Conservation (phyloP, 2,113 vertebrate genomes). For the Cervus canadensis region DNA sequence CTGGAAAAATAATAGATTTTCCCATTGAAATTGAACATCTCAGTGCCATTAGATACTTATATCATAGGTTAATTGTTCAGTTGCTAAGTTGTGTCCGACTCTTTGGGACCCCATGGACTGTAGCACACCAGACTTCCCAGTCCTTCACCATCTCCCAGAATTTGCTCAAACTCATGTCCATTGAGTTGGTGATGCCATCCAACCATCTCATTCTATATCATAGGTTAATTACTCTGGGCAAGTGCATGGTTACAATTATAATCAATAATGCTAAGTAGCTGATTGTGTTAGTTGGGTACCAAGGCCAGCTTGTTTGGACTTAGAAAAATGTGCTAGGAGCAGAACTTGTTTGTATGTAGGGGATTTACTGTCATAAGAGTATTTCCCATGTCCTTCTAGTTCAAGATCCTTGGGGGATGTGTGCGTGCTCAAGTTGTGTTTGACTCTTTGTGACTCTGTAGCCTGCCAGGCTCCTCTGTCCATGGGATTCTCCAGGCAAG, state of each 20-base stretch:
- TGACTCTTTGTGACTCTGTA: neutral
- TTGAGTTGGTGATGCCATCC: neutral
- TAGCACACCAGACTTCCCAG: neutral
- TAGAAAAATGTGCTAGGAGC: neutral
- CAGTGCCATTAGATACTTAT: neutral
- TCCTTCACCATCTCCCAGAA: neutral
- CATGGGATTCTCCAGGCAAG: neutral
- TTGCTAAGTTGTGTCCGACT: neutral
- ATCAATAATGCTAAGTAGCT: neutral
- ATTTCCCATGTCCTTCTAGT: neutral
- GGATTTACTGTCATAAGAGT: neutral
- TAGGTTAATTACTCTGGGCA: neutral
- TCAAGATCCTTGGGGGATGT: neutral
- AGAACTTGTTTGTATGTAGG: neutral
- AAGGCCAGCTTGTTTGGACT: neutral
- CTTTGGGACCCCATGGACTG: neutral
- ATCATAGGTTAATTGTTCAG: neutral
- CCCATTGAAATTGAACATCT: neutral
- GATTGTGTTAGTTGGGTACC: neutral
- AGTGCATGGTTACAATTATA: neutral
- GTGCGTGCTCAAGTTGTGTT: neutral
- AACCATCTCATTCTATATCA: neutral
- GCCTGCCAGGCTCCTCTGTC: neutral
- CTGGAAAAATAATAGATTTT: neutral
- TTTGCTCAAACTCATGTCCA: neutral